These are phyloP conservation scores for Corythaeola cristata DNA, from an alignment of 2,113 vertebrate species.

Conservation along the genomic window DNA sequence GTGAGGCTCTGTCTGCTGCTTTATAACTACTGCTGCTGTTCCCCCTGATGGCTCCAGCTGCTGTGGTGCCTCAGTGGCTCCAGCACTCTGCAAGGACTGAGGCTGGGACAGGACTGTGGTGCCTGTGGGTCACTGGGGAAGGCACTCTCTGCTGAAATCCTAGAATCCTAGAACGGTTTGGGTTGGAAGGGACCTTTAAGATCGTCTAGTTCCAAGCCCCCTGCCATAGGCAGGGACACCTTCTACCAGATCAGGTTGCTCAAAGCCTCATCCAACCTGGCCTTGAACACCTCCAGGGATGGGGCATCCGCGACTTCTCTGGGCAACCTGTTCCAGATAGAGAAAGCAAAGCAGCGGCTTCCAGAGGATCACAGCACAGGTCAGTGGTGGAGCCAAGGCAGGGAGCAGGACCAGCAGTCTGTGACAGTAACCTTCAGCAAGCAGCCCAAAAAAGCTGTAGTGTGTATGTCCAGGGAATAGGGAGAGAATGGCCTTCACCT, in stretches of 20 bases:
- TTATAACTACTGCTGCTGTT: background rate
- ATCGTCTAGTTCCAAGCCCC: too few species aligned
- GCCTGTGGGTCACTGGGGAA: background rate
- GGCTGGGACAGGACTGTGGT: background rate
- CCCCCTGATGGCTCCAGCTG: background rate
- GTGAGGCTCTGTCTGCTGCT: background rate
- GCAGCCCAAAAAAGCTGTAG: background rate
- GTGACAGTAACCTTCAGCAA: background rate
- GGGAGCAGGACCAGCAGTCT: background rate
- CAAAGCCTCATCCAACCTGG: too few species aligned
- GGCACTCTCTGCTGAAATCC: background rate
- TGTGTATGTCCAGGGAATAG: background rate
- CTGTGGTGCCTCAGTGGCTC: accelerated
- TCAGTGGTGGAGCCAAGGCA: background rate
- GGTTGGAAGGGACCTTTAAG: too few species aligned
- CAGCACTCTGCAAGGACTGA: accelerated
- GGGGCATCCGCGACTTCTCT: too few species aligned
- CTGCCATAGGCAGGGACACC: too few species aligned
- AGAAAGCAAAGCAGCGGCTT: background rate
- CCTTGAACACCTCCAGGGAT: too few species aligned
- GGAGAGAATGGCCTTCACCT: background rate
- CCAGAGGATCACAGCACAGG: background rate
- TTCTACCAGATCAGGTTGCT: too few species aligned
- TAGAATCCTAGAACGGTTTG: too few species aligned
- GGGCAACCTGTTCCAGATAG: too few species aligned